Conservation (phyloP, 2,797 vertebrate genomes). For the Tragopan temminckii region DNA sequence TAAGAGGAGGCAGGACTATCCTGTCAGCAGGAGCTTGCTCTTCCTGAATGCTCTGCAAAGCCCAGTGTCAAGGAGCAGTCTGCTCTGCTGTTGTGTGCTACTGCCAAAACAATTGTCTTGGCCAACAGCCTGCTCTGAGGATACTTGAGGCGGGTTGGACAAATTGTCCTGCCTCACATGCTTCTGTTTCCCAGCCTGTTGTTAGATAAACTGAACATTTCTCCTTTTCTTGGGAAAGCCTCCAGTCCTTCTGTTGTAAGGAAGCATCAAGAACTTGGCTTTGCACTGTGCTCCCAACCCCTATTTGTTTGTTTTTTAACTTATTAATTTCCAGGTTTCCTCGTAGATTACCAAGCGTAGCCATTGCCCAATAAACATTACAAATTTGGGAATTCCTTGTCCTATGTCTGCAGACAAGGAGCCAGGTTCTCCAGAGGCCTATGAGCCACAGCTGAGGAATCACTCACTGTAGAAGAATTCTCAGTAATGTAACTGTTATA, state of each 20-base stretch:
- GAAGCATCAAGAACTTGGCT: not conserved
- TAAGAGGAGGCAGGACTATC: not conserved
- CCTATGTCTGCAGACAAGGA: not conserved
- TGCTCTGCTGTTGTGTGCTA: not conserved
- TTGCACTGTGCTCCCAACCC: not conserved
- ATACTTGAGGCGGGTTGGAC: not conserved
- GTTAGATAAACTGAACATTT: rapidly evolving
- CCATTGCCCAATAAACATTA: not conserved
- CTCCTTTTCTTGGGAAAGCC: not conserved
- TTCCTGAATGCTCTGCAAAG: not conserved
- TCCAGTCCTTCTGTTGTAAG: not conserved
- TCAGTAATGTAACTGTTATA: not conserved
- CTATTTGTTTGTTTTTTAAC: not conserved
- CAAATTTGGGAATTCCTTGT: not conserved
- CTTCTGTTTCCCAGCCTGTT: not conserved
- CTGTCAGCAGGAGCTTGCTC: not conserved
- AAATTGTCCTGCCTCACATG: not conserved
- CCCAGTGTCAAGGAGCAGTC: not conserved
- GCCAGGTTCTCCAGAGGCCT: not conserved
- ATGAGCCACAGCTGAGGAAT: not conserved
- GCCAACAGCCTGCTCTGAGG: not conserved
- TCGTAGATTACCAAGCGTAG: not conserved
- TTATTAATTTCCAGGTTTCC: not conserved
- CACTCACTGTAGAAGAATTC: not conserved
- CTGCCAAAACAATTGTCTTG: not conserved